A percentile compares a stretch with the other conserved stretches of the same genome.
Evolutionary conservation across 1,140 invertebrate genomes (phyloP).

Genomic region (Drosophila busckii): DNA sequence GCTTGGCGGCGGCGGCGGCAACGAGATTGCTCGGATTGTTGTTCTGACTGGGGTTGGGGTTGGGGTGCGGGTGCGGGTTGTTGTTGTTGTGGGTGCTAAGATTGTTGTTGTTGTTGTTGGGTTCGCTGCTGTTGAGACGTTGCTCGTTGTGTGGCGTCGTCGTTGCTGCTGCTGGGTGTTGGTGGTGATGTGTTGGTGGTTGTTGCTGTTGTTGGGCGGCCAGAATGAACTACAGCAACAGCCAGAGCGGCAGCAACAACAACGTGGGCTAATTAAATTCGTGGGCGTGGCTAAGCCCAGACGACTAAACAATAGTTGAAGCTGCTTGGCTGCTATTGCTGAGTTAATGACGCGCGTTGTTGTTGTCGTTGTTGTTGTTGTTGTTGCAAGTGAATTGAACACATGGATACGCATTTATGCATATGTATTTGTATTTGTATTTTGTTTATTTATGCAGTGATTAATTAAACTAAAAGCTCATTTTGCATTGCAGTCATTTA

Average conservation of each 20-base stretch:
- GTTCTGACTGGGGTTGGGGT: background rate
- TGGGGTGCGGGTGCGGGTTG: background rate
- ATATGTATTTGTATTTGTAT: slow-evolving; percentile 27
- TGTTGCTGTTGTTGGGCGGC: slow-evolving; percentile 75
- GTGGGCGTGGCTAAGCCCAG: background rate
- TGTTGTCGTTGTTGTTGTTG: slow-evolving; percentile 4
- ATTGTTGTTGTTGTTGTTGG: slow-evolving; percentile 21
- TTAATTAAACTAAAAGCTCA: slow-evolving; percentile 78
- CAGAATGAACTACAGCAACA: slow-evolving; percentile 75
- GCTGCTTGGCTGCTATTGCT: background rate
- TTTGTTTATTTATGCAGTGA: slow-evolving; percentile 52
- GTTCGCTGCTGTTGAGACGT: slow-evolving; percentile 22
- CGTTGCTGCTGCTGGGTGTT: slow-evolving; percentile 20
- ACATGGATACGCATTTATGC: slow-evolving; percentile 7
- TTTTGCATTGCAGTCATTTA: slow-evolving; percentile 69
- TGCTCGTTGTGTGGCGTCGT: slow-evolving; percentile 26
- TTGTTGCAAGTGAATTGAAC: slow-evolving; percentile 34
- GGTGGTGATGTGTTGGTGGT: slow-evolving; percentile 47
- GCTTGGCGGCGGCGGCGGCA: slow-evolving; percentile 1
- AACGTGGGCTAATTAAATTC: slow-evolving; percentile 3
- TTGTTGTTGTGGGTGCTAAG: slow-evolving; percentile 2
- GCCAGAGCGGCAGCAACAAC: slow-evolving; percentile 29
- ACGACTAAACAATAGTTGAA: slow-evolving; percentile 1
- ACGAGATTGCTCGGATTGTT: slow-evolving; percentile 4
- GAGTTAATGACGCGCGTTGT: background rate